phyloP scores from a whole-genome alignment of 2,797 vertebrate species.

The Linurgus olivaceus region DNA sequence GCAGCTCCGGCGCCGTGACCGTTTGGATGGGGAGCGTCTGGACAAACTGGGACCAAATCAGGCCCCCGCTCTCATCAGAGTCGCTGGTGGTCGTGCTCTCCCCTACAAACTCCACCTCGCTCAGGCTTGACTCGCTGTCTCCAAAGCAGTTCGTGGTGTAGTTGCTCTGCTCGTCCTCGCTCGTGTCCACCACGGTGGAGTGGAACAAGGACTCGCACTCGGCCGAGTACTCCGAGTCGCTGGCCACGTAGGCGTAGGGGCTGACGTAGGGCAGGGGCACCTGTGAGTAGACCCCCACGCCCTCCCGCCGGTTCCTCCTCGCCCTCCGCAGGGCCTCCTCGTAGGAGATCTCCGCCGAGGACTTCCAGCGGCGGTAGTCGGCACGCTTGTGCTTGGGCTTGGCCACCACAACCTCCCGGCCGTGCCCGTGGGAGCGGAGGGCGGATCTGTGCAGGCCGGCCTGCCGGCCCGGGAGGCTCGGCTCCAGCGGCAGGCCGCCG shows the following conservation, averaged over 20 bases:
- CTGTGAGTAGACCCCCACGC: conserved; percentile 62
- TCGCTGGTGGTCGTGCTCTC: conserved; percentile 86
- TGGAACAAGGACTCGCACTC: conserved; percentile 94
- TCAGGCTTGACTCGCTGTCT: conserved; percentile 90
- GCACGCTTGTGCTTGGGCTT: conserved; percentile 88
- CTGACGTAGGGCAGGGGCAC: conserved; percentile 72
- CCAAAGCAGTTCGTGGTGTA: conserved; percentile 94
- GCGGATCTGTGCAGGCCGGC: conserved; percentile 28
- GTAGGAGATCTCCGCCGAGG: conserved; percentile 79
- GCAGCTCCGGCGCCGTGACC: conserved; percentile 71
- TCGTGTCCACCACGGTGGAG: conserved; percentile 92
- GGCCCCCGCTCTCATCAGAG: conserved; percentile 84
- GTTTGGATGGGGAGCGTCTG: conserved; percentile 79
- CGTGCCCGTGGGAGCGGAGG: conserved; percentile 72
- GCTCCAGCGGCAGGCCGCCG: conserved; percentile 71
- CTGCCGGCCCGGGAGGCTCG: conserved; percentile 29
- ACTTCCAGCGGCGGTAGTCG: conserved; percentile 82
- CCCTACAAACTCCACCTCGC: conserved; percentile 84
- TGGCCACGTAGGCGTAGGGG: conserved; percentile 81
- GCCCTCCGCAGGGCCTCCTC: conserved; percentile 82
- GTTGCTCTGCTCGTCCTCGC: conserved; percentile 90
- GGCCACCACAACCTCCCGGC: conserved; percentile 82
- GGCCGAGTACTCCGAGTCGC: conserved; percentile 93
- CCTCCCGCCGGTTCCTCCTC: conserved; percentile 76
- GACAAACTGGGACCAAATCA: conserved; percentile 85